Conservation (phyloP, 2,113 vertebrate species). For the Sitta europaea region DNA sequence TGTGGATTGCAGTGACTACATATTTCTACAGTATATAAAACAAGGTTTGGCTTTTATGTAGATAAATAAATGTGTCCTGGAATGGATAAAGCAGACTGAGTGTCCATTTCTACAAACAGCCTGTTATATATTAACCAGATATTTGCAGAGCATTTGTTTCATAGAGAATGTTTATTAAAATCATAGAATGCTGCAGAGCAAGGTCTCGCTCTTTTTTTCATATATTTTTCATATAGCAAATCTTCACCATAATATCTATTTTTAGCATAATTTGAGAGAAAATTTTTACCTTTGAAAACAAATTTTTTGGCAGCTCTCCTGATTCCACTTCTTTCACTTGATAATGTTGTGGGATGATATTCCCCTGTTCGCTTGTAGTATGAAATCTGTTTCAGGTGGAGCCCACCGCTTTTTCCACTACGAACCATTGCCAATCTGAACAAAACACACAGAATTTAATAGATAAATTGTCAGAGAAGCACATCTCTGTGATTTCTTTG, state of each 20-base stretch:
- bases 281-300: constrained; percentile 69
- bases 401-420: constrained; percentile 72
- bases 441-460: background rate
- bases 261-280: background rate
- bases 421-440: constrained; percentile 70
- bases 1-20: background rate
- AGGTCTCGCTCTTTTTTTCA: background rate
- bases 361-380: constrained; percentile 73
- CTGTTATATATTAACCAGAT: background rate
- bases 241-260: background rate
- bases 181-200: background rate
- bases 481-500: background rate
- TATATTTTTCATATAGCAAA: background rate
- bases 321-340: constrained; percentile 77
- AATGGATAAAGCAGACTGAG: background rate
- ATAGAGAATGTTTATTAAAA: background rate
- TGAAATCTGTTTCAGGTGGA: constrained; percentile 77
- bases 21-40: background rate
- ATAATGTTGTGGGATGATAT: constrained; percentile 70
- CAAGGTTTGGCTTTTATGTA: background rate
- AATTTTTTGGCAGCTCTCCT: constrained; percentile 78
- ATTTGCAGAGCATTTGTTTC: background rate
- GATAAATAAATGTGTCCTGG: background rate
- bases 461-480: background rate
- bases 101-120: background rate